A percentile compares a stretch with the other conserved stretches of the same genome.
Evolutionary conservation across 2,797 vertebrate species (phyloP).

Genomic region (Onychomys torridus): DNA sequence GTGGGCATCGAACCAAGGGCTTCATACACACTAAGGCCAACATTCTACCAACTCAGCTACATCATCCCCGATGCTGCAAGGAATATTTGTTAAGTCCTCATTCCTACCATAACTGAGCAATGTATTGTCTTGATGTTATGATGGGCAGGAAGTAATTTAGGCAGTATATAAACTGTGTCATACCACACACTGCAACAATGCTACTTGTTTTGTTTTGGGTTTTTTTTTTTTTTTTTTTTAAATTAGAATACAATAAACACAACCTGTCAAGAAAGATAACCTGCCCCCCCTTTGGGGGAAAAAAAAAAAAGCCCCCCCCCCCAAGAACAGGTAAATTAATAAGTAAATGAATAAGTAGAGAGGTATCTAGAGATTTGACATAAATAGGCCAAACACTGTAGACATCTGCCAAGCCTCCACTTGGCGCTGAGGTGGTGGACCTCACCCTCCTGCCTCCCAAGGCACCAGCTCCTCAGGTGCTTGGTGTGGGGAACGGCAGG

Average conservation of each 20-base stretch:
- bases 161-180: not conserved
- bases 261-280: too few relatives aligned
- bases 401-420: not conserved
- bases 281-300: too few relatives aligned
- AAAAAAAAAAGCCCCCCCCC: too few relatives aligned
- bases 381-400: not conserved
- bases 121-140: not conserved
- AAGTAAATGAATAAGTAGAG: not conserved
- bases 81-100: slow-evolving; percentile 4
- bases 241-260: slow-evolving; percentile 41
- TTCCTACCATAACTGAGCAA: not conserved
- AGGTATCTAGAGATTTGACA: not conserved
- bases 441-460: not conserved
- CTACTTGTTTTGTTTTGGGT: slow-evolving; percentile 9
- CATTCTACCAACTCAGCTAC: too few relatives aligned
- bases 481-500: not conserved
- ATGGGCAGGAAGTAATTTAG: not conserved
- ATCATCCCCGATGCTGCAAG: not conserved
- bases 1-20: not conserved
- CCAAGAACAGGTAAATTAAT: not conserved
- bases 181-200: not conserved
- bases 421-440: not conserved
- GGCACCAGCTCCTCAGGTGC: not conserved
- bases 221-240: too few relatives aligned
- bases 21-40: not conserved